Conservation (phyloP, 2,888 invertebrate genomes). For the Lutraria lutraria region DNA sequence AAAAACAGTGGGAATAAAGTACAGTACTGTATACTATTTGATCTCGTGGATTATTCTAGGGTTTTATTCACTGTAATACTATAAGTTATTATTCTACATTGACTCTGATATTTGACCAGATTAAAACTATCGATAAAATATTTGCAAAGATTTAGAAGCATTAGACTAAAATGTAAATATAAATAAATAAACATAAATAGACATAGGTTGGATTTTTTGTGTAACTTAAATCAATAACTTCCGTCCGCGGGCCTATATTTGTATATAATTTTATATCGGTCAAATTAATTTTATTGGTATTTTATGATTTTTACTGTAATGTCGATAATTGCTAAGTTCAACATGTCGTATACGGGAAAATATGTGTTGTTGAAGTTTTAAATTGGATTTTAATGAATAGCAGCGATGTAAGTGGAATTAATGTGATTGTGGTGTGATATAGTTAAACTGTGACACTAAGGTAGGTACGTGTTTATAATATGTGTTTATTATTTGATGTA, state of each 20-base stretch:
- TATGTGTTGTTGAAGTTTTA: neutral
- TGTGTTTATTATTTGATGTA: too few species aligned
- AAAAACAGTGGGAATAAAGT: neutral
- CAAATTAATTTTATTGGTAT: neutral
- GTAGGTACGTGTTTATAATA: too few species aligned
- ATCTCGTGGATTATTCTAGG: neutral
- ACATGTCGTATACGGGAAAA: neutral
- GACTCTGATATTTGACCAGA: neutral
- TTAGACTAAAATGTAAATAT: neutral
- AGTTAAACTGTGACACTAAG: too few species aligned
- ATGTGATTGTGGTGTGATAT: neutral
- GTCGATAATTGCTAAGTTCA: neutral
- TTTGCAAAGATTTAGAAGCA: conserved; percentile 8
- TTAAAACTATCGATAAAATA: neutral
- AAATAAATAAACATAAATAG: neutral
- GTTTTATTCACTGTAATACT: neutral
- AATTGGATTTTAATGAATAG: neutral
- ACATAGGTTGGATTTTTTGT: neutral
- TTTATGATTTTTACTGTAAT: neutral
- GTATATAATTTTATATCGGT: neutral
- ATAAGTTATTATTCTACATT: neutral
- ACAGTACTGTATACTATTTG: neutral
- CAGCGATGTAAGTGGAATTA: neutral
- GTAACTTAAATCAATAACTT: neutral
- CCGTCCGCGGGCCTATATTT: neutral